Conservation (phyloP, 2,797 vertebrate species). For the Potorous gilbertii region DNA sequence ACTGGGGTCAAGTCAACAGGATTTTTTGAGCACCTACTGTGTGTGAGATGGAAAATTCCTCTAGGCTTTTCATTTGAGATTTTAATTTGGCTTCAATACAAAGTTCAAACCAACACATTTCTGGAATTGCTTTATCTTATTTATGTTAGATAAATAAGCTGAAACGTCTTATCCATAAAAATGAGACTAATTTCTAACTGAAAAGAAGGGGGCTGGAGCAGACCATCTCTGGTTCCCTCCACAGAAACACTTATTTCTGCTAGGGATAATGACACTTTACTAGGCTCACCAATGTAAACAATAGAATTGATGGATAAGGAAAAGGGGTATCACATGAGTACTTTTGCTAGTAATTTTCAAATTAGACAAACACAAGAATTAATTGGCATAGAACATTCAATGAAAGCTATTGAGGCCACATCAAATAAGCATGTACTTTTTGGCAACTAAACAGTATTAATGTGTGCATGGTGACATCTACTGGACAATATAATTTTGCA, state of each 20-base stretch:
- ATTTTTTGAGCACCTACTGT: not conserved
- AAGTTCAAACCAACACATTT: not conserved
- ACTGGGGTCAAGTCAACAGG: not conserved
- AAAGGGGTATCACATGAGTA: not conserved
- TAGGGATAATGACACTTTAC: not conserved
- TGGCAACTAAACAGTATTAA: constrained; percentile 7
- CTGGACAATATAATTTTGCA: constrained; percentile 53
- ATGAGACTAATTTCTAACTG: not conserved
- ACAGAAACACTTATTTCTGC: not conserved
- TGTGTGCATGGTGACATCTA: constrained; percentile 70
- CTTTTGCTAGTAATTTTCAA: constrained; percentile 30
- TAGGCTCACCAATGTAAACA: not conserved
- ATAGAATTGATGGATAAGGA: not conserved
- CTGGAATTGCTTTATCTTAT: not conserved
- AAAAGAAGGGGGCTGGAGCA: not conserved
- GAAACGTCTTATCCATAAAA: not conserved
- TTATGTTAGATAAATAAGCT: not conserved
- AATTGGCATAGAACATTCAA: not conserved
- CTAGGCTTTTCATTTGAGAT: not conserved
- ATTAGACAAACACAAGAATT: constrained; percentile 12
- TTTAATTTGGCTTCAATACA: not conserved
- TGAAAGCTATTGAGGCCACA: constrained; percentile 7
- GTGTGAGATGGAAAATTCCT: not conserved
- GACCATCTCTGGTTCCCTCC: not conserved
- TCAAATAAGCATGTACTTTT: not conserved